Base-by-base conservation (phyloP, 1,140 invertebrate genomes). In the Chrysopa pallens region DNA sequence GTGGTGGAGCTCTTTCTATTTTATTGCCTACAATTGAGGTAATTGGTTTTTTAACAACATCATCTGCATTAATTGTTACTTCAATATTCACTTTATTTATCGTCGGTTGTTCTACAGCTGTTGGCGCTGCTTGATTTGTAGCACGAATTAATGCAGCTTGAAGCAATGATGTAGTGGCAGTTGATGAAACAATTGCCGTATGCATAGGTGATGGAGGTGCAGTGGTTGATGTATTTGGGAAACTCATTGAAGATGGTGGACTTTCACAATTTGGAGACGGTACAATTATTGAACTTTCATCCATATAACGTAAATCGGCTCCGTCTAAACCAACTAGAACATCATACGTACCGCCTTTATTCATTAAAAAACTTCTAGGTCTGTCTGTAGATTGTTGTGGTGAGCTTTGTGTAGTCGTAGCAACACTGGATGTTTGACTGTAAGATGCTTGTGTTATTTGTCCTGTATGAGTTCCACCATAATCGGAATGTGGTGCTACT, bases 241-340 rank as follows among this genome's bases (percentile, higher is more conserved):
- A 68, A 36, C 72, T 70, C 44, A 77, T 67, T 41, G 74, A 74
- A 40, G 76, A 80, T 42, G 72, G 75, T 39, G 78, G 76, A 56
- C 78, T 82, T 57, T 82, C 81, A 33, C 59, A 57, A 38, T 70
- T 74, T 17, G 82, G 81, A 44, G 81, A 82, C 13, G 78, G 72
- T 38, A 88, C 63, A 47, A 82, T 79, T 28, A 88, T 71, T 6
- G 85, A 90, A 59, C 84, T 89, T 54, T 91, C 87, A 56, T 90
- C 87, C 86, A 90, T 89, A 56, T 74, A 91, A 12, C 78, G 69
- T 31, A 90, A 62, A 62, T 90, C 86, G 9, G 79, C 80, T 38
- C 76, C 78, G 56, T 88, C 83, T 52, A 87, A 61, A 43, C 80
- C 80, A 17, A 79, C 71, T 40, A 87, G 61, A 43, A 82, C 66